Conservation (phyloP, 2,888 invertebrate species). For the Diarsia rubi region DNA sequence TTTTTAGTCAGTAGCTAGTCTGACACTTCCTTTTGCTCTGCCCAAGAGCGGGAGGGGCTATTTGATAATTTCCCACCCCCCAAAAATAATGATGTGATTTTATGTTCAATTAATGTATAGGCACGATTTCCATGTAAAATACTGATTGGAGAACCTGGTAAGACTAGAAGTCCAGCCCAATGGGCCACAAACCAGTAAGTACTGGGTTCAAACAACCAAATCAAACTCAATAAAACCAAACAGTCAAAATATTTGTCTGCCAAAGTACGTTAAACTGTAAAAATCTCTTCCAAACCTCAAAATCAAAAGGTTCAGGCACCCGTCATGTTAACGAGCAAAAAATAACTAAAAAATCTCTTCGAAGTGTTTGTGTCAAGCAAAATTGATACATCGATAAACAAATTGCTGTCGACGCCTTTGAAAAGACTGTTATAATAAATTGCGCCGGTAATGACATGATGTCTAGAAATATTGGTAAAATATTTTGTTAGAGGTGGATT, state of each 20-base stretch:
- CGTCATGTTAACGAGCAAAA: slow-evolving; percentile 26
- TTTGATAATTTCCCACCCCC: too few species aligned
- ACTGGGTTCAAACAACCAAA: too few species aligned
- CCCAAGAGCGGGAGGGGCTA: too few species aligned
- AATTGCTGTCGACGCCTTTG: slow-evolving; percentile 37
- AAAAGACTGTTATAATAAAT: slow-evolving; percentile 19
- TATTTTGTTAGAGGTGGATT: neutral
- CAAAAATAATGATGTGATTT: too few species aligned
- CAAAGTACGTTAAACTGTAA: neutral
- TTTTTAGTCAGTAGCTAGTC: too few species aligned
- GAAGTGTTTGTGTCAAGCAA: slow-evolving; percentile 37
- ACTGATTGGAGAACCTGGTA: too few species aligned
- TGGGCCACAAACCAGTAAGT: too few species aligned
- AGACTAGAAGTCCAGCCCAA: too few species aligned
- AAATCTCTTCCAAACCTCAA: neutral
- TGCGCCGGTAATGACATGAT: neutral
- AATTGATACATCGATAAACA: slow-evolving; percentile 42
- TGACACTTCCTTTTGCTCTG: too few species aligned
- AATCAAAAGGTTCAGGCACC: slow-evolving; percentile 3
- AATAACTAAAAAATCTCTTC: slow-evolving; percentile 24
- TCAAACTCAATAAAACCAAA: too few species aligned
- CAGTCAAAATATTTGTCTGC: neutral
- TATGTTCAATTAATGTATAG: too few species aligned
- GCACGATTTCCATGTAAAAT: too few species aligned
- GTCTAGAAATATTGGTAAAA: neutral